These are phyloP conservation scores for Austrofundulus limnaeus DNA, from an alignment of 2,113 vertebrate genomes.

Conservation along the genomic window DNA sequence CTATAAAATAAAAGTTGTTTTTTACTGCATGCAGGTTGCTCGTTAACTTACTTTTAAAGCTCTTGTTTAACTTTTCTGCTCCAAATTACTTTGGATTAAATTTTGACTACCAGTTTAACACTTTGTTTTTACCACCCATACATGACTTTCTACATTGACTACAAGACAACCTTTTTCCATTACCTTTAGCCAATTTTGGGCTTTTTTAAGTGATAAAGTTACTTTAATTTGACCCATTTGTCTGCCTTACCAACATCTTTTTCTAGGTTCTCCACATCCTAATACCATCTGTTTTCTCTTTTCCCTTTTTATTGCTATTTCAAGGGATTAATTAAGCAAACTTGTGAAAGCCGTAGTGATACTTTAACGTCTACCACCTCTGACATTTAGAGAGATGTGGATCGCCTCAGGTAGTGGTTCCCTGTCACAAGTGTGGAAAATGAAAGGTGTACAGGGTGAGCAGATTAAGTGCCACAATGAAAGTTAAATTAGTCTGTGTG, in stretches of 20 bases:
- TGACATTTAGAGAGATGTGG: not conserved
- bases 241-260: not conserved
- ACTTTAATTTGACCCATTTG: not conserved
- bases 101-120: not conserved
- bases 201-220: not conserved
- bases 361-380: not conserved
- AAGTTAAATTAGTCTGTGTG: not conserved
- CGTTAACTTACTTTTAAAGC: not conserved
- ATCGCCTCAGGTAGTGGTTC: not conserved
- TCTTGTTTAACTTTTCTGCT: constrained; percentile 1
- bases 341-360: not conserved
- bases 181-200: not conserved
- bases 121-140: not conserved
- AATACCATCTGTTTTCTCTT: not conserved
- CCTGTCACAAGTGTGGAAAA: not conserved
- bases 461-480: constrained; percentile 4
- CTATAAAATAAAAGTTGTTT: not conserved
- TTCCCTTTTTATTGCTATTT: not conserved
- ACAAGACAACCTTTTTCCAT: not conserved
- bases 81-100: not conserved
- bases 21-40: not conserved
- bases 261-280: not conserved
- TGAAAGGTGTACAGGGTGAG: not conserved
- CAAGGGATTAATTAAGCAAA: constrained; percentile 2
- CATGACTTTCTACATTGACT: not conserved